These are phyloP conservation scores for Scalopus aquaticus DNA, from an alignment of 2,113 vertebrate species.

Conservation along the genomic window DNA sequence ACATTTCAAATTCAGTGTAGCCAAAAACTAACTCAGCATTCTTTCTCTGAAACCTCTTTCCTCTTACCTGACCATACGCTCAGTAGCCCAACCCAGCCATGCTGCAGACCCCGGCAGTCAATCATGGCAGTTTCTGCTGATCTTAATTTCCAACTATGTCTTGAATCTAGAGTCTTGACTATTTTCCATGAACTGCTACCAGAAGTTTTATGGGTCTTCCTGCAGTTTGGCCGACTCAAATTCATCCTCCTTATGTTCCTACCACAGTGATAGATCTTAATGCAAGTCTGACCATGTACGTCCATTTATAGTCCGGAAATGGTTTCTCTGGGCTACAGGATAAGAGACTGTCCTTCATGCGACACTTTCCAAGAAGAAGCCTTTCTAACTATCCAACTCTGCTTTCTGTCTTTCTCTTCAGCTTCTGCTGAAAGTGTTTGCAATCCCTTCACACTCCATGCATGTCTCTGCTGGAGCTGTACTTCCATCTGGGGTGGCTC, in stretches of 20 bases:
- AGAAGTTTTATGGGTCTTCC: background rate
- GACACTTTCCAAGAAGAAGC: background rate
- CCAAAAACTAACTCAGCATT: background rate
- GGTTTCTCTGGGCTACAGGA: background rate
- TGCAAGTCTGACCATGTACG: background rate
- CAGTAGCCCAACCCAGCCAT: background rate
- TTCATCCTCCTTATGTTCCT: background rate
- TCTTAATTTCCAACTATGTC: background rate
- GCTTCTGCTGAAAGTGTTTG: background rate
- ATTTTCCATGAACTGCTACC: background rate
- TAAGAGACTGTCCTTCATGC: background rate
- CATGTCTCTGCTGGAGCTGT: background rate
- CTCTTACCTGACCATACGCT: background rate
- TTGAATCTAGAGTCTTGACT: background rate
- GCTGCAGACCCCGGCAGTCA: background rate
- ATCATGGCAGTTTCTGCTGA: background rate
- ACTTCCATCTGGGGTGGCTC: rapidly evolving
- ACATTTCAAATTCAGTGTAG: background rate
- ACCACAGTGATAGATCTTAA: background rate
- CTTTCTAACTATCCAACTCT: background rate
- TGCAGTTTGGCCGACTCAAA: background rate
- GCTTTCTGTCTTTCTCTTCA: background rate
- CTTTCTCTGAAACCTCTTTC: background rate
- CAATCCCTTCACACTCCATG: background rate
- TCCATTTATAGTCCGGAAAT: background rate